Conservation (phyloP, 2,113 vertebrate species). For the Anoplopoma fimbria region DNA sequence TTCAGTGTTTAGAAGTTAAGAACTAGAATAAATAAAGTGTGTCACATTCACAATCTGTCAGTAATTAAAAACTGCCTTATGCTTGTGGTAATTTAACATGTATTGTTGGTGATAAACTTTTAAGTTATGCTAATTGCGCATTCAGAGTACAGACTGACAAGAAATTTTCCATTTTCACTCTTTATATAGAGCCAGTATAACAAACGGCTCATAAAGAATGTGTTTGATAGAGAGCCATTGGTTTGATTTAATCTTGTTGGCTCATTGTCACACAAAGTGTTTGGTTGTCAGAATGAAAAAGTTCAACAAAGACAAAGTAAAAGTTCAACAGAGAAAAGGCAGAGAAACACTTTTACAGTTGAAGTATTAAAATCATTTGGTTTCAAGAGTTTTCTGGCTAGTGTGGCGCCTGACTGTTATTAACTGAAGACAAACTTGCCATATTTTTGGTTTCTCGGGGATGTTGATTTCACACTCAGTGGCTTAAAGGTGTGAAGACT, state of each 20-base stretch:
- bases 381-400: background rate
- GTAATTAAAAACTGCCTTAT: background rate
- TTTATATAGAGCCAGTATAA: background rate
- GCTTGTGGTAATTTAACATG: background rate
- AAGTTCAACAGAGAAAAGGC: background rate
- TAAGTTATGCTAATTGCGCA: constrained; percentile 13
- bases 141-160: background rate
- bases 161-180: background rate
- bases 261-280: constrained; percentile 6
- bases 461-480: constrained; percentile 18
- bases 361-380: background rate
- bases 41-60: constrained; percentile 19
- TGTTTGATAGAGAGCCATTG: constrained; percentile 1
- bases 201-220: background rate
- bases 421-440: constrained; percentile 15
- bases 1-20: background rate
- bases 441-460: constrained; percentile 1
- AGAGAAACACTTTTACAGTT: background rate
- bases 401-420: background rate
- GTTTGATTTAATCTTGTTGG: constrained; percentile 27
- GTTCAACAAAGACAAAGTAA: background rate
- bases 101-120: constrained; percentile 2
- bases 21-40: background rate
- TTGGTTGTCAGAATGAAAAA: constrained; percentile 4
- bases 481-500: background rate